Percentiles rank a stretch among this genome's conserved stretches.
phyloP scores from a whole-genome alignment of 2,797 vertebrate genomes.

The Antrozous pallidus region DNA sequence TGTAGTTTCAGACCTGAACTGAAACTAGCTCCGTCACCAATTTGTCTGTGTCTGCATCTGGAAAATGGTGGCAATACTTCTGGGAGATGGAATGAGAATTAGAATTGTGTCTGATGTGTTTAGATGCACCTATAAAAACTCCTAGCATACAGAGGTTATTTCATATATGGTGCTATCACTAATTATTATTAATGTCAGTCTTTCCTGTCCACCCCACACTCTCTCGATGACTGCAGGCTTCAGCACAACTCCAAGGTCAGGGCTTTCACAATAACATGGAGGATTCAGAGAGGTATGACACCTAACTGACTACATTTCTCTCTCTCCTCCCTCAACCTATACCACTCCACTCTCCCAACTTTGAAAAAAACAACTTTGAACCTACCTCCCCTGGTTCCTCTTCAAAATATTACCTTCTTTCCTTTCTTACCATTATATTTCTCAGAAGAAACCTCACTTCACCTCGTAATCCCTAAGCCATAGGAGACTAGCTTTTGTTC shows the following conservation, averaged over 20 bases:
- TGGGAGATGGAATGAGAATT: background rate
- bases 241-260: background rate
- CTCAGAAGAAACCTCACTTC: slow-evolving; percentile 44
- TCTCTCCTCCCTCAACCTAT: background rate
- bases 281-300: background rate
- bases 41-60: background rate
- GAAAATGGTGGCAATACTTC: slow-evolving; percentile 25
- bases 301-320: slow-evolving; percentile 1
- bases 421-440: background rate
- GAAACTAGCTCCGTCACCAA: slow-evolving; percentile 24
- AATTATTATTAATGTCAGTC: background rate
- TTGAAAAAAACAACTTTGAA: slow-evolving; percentile 27
- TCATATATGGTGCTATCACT: background rate
- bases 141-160: background rate
- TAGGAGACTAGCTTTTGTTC: background rate
- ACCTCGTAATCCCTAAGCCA: background rate
- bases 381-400: background rate
- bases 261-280: background rate
- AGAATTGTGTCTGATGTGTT: background rate
- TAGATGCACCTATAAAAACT: background rate
- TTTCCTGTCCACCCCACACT: background rate
- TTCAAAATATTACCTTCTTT: slow-evolving; percentile 28
- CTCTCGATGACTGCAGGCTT: background rate
- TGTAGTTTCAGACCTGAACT: background rate
- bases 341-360: background rate